Base-by-base conservation (phyloP, 1,140 invertebrate genomes). In the Drosophila repleta region DNA sequence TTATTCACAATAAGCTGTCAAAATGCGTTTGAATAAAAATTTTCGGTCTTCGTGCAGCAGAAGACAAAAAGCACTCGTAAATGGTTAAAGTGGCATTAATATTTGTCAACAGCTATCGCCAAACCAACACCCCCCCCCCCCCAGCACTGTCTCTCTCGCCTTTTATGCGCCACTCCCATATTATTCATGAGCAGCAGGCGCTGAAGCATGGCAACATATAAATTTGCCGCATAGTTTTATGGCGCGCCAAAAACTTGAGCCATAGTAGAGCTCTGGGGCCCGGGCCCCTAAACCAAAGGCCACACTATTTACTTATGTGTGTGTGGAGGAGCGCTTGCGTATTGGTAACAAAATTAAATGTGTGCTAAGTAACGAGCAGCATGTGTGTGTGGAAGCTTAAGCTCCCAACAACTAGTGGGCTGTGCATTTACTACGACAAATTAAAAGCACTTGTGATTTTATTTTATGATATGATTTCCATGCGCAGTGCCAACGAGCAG, bases 341-440 rank as follows among this genome's bases (percentile, higher is more conserved):
- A 71, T 75, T 71, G 60, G 83, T 88, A 87, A 83, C 83, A 88
- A 87, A 87, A 87, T 87, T 88, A 88, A 87, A 87, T 87, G 83
- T 83, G 62, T 75, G 83, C 82, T 87, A 87, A 87, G 82, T 87
- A 87, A 87, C 82, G 82, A 87, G 67, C 60, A 17, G 52, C 32
- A 43, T 67, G 65, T 67, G 32, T 26, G 43, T 43, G 26, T 48
- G 52, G 32, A 18, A 15, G 20, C 17, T 7, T 17, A 13, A 29
- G n/a, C n/a, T 24, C 15, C 48, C 7, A 13, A 17, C 24, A 21
- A 51, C 21, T 26, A 45, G 46, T 15, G 71, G 74, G 67, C 77
- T 57, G 35, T 62, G 61, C 81, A 78, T 72, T 82, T 78, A 67
- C 63, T 75, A 63, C 74, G 79, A 87, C 82, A 87, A 87, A 87